Base-by-base conservation (phyloP, 2,888 invertebrate species). In the Willowsia nigromaculata region DNA sequence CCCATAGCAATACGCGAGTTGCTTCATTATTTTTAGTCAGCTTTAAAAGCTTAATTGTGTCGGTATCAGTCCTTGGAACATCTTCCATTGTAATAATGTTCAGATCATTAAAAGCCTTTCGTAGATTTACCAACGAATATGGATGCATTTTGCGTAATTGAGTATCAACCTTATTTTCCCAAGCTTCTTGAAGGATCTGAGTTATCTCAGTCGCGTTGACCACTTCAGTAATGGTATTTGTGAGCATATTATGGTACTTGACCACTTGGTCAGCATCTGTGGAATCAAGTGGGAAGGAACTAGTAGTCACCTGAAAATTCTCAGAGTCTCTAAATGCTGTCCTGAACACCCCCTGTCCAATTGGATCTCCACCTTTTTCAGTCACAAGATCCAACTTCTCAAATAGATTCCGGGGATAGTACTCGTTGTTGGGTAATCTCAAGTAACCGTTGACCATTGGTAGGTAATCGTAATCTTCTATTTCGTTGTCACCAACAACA, bases 401-500 rank as follows among this genome's bases (percentile, higher is more conserved):
- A 56, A 88, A 89, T 6, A 91, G 25, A 65, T 91, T 91, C 53
- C 43, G 47, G 0, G 91, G 90, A 53, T 90, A 90, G 50, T 74
- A 88, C 6, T 90, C 90, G 11, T 85, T 82, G 56, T 90, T 90
- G 1, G 90, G 90, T 27, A 90, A 62, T 68, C 83, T 81, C 13
- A 27, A 71, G 18, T 82, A 88, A 0, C 90, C 90, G 33, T 91
- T 91, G 1, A 90, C 50, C 53, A 84, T 85, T 0, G 78, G 85
- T 0, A 91, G 62, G 0, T n/a, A n/a, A n/a, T 62, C 65, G 0
- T 83, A 30, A 13, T 88, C 90, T 0, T 1, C 11, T 9, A 88
- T 27, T 65, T 88, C 90, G 62, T 91, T 91, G 62, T 91, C 91
- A 2, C 89, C 91, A 0, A 91, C 88, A 15, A 53, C 71, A 1